Conservation (phyloP, 2,797 vertebrate species). For the Sitta carolinensis region DNA sequence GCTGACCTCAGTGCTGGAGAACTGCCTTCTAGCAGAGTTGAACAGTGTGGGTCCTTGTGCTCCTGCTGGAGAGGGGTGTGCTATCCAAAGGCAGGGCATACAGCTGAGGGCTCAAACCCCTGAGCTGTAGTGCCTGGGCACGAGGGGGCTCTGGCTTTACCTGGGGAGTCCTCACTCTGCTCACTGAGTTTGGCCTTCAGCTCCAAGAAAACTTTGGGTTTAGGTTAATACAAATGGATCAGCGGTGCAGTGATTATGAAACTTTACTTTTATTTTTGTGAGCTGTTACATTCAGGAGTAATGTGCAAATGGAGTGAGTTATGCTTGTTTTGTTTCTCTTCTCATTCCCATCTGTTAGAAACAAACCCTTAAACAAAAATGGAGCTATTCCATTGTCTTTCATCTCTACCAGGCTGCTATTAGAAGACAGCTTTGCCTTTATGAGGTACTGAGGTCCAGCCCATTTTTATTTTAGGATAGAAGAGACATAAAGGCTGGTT, state of each 20-base stretch:
- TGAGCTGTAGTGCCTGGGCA: background rate
- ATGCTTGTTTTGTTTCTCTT: background rate
- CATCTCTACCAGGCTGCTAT: background rate
- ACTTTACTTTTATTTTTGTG: background rate
- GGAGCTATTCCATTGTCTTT: background rate
- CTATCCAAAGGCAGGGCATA: background rate
- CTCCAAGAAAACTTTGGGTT: background rate
- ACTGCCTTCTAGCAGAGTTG: background rate
- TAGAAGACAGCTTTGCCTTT: background rate
- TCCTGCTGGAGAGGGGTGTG: background rate
- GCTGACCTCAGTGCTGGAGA: background rate
- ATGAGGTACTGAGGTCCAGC: background rate
- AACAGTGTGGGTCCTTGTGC: background rate
- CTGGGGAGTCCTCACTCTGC: background rate
- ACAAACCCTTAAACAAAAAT: background rate
- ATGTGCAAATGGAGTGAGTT: background rate
- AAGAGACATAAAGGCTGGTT: background rate
- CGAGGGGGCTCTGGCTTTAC: background rate
- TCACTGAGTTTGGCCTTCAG: background rate
- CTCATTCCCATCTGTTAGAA: constrained; percentile 11
- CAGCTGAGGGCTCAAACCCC: background rate
- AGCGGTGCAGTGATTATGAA: background rate
- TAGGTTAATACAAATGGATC: background rate
- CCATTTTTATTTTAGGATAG: background rate
- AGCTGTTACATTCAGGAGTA: background rate